These are phyloP conservation scores for Schizopygopsis pylzovi DNA, from an alignment of 2,797 vertebrate species.

Conservation along the genomic window DNA sequence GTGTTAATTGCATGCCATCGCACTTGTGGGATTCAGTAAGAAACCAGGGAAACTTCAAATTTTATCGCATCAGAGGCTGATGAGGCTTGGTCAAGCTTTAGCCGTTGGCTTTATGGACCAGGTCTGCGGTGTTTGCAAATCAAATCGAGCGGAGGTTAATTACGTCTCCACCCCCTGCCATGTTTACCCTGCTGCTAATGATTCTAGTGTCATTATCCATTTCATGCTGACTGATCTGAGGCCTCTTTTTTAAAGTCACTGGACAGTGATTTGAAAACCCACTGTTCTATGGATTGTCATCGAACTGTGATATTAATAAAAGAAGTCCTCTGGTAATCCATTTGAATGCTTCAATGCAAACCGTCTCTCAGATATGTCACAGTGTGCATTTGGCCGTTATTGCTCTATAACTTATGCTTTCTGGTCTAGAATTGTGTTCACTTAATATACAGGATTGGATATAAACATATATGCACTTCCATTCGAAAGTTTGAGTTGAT, in stretches of 20 bases:
- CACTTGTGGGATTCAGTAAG: not conserved
- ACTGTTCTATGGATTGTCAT: not conserved
- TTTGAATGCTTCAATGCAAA: slow-evolving; percentile 22
- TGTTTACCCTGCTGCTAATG: slow-evolving; percentile 21
- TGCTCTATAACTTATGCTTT: not conserved
- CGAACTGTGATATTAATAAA: slow-evolving; percentile 5
- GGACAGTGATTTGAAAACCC: not conserved
- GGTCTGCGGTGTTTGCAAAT: slow-evolving; percentile 18
- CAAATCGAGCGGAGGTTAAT: slow-evolving; percentile 42
- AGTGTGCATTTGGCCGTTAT: not conserved
- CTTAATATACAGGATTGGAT: not conserved
- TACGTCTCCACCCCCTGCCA: slow-evolving; percentile 10
- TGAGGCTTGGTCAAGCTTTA: not conserved
- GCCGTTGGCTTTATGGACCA: not conserved
- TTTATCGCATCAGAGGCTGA: slow-evolving; percentile 12
- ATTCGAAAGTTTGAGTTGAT: not conserved
- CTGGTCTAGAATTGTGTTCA: not conserved
- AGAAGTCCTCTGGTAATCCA: not conserved
- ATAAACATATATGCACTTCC: not conserved
- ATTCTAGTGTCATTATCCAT: slow-evolving; percentile 12
- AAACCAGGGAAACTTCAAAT: slow-evolving; percentile 38
- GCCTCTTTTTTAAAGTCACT: slow-evolving; percentile 5
- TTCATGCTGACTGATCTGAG: slow-evolving; percentile 10
- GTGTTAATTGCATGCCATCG: not conserved
- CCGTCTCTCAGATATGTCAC: not conserved